phyloP scores from a whole-genome alignment of 2,113 vertebrate genomes.

The Chrysemys picta region DNA sequence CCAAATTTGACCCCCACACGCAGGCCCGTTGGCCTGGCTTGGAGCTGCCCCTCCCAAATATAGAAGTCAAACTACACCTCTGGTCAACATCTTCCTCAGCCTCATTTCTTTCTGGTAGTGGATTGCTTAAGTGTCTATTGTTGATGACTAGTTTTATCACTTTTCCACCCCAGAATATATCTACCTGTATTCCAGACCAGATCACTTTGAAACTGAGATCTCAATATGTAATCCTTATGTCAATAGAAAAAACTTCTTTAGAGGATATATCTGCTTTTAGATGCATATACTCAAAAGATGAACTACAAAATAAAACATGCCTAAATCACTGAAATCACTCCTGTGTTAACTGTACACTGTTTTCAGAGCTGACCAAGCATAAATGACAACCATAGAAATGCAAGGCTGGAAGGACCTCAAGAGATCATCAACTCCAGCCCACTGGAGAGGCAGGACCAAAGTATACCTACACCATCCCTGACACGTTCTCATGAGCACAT shows the following conservation, averaged over 20 bases:
- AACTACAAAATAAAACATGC: neutral
- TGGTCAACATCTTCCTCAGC: neutral
- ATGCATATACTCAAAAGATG: neutral
- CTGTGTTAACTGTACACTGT: fast-evolving
- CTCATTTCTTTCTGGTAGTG: neutral
- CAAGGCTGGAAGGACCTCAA: too few relatives aligned
- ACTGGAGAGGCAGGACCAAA: too few relatives aligned
- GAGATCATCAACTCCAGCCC: too few relatives aligned
- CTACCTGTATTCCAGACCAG: neutral
- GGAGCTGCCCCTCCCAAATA: too few relatives aligned
- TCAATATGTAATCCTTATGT: neutral
- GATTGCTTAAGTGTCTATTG: neutral
- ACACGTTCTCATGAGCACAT: neutral
- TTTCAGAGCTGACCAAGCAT: neutral
- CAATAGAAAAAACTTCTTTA: too few relatives aligned
- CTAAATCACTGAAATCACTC: neutral
- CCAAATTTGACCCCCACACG: too few relatives aligned
- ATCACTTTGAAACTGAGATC: neutral
- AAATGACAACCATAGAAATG: too few relatives aligned
- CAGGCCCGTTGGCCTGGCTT: too few relatives aligned
- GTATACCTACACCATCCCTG: too few relatives aligned
- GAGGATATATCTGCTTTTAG: neutral
- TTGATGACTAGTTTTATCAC: neutral
- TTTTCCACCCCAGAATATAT: neutral
- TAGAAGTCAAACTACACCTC: too few relatives aligned